These are phyloP conservation scores for Paraescarpia echinospica DNA, from an alignment of 1,140 invertebrate genomes.

Conservation along the genomic window DNA sequence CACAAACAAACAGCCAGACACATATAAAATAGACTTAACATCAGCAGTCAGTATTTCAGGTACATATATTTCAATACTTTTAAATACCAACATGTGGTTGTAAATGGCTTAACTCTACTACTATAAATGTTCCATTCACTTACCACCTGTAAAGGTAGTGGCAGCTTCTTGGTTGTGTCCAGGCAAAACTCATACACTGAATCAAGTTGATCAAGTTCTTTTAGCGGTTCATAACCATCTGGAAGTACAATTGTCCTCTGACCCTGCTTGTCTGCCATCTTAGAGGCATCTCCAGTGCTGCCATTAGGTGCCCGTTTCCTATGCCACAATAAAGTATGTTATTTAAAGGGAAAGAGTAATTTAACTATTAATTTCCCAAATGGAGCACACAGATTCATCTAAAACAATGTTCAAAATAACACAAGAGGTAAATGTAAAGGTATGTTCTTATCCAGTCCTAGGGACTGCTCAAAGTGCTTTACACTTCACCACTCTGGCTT, in stretches of 20 bases:
- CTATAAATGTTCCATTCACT: constrained; percentile 1
- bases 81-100: no score
- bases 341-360: not conserved
- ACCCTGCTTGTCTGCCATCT: not conserved
- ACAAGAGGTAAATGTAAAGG: no score
- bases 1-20: no score
- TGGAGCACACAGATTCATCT: no score
- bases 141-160: not conserved
- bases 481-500: no score
- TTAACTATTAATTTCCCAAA: not conserved
- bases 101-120: not conserved
- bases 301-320: not conserved
- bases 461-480: no score
- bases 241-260: constrained; percentile 17
- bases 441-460: no score
- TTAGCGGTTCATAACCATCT: not conserved
- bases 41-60: no score
- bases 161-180: constrained; percentile 34
- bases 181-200: constrained; percentile 18
- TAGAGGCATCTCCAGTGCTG: not conserved
- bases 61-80: no score
- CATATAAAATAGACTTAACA: no score
- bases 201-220: constrained; percentile 23
- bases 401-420: no score
- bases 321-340: not conserved